These are phyloP conservation scores for Tautogolabrus adspersus DNA, from an alignment of 2,113 vertebrate species.

Conservation along the genomic window DNA sequence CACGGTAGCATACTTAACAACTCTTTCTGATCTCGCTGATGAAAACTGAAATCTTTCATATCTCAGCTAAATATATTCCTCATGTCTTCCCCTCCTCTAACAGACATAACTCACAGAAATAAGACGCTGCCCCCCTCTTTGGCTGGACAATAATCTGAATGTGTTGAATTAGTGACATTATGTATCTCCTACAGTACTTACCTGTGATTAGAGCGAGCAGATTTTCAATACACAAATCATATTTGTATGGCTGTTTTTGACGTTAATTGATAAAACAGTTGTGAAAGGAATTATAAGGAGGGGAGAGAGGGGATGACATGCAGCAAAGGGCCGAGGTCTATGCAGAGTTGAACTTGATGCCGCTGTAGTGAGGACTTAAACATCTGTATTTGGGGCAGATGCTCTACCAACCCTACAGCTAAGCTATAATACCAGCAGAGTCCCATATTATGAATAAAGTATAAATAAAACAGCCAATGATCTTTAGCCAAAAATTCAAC, in stretches of 20 bases:
- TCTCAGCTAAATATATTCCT: constrained; percentile 8
- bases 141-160: not conserved
- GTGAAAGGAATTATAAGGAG: too few species aligned
- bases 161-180: not conserved
- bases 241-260: too few species aligned
- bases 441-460: too few species aligned
- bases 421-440: too few species aligned
- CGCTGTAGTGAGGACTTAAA: too few species aligned
- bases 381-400: not conserved
- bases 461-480: too few species aligned
- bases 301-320: too few species aligned
- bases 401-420: too few species aligned
- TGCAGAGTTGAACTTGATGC: too few species aligned
- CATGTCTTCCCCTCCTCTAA: not conserved
- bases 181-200: not conserved
- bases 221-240: not conserved
- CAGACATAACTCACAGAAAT: not conserved
- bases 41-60: constrained; percentile 31
- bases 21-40: constrained; percentile 57
- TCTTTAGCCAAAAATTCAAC: too few species aligned
- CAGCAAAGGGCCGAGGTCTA: too few species aligned
- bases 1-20: constrained; percentile 30
- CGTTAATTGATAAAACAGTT: too few species aligned
- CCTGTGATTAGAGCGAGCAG: not conserved
- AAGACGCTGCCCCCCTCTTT: not conserved